Base-by-base conservation (phyloP, 2,888 invertebrate genomes). In the Pocota personata region DNA sequence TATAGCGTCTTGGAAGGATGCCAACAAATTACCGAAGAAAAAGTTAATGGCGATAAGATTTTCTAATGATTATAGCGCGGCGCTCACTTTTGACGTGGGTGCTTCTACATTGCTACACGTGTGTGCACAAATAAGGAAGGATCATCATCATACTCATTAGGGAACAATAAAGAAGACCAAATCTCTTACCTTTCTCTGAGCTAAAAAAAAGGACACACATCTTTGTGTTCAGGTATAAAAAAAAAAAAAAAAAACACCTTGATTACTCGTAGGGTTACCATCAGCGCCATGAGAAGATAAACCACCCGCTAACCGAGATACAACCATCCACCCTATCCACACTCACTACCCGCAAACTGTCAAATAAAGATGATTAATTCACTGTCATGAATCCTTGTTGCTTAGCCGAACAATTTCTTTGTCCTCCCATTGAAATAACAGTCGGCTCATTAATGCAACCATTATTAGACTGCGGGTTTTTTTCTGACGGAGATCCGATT, bases 351-450 rank as follows among this genome's bases (percentile, higher is more conserved):
- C 58, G 16, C 60, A 72, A 72, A 60, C 24, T 76, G 76, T 67
- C 76, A 76, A 67, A 58, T 58, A 50, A 50, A 58, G 67, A 76
- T 76, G 67, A 76, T 77, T 60, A 67, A 77, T 77, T 52, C 48
- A 24, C 12, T 21, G 48, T 12, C 67, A 35, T 35, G 46, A 50
- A 50, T 50, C 27, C 30, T 40, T 14, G 35, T 62, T 52, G 30
- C 14, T 24, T 10, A 21, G 32, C 14, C 30, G 14, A 43, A 52
- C 27, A 14, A 46, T 24, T n/a, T n/a, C 40, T n/a, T 21, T 10
- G 8, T 46, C 19, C 6, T 27, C 14, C 16, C 16, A 24, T 35
- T 14, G 21, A 19, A 14, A 67, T 37, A 14, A 21, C 52, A 43
- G 46, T 62, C 27, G 6, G 14, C 40, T 58, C 67, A 35, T 43